Evolutionary conservation across 2,113 vertebrate genomes (phyloP), one percentile per base, ranked within the genome.

Genomic region (Macaca nemestrina): DNA sequence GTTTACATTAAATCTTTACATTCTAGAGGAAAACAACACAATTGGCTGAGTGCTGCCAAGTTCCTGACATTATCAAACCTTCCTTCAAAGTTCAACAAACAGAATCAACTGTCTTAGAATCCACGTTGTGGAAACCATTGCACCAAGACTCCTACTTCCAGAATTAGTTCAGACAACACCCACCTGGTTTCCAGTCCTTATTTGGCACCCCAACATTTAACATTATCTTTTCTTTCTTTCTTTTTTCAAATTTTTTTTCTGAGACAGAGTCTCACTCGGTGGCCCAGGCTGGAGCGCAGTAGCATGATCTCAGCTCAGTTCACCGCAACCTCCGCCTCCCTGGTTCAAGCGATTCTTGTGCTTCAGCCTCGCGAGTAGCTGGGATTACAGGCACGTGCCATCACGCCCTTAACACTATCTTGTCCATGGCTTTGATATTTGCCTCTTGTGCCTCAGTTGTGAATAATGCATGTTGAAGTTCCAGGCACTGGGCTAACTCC

Each of bases 1-100:
- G 45, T 94, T 72, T 32, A 14, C n/a, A 22, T 80, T 79, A 80
- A 90, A 78, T 95, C 45, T 90, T 94, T 94, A 64, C 6, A 48
- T 94, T 94, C 70, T 55, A 84, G 6, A 72, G n/a, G 40, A 35
- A 12, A 32, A 55, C 83, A 88, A 72, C 14, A 83, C 25, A 14
- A 55, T 38, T 25, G 90, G 14, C 76, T 88, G 83, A 83, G 38
- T 72, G n/a, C 67, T 86, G 30, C 57, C 35, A 78, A 84, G 14
- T 81, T 84, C 55, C 32, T 38, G 2, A 86, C 30, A 85, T 81
- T 45, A 59, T 72, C 81, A 96, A 90, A 80, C 50, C 38, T 73
- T 90, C 22, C 83, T 93, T 90, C 50, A 78, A 40, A 81, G 70
- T 70, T 84, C 81, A 95, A 85, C 64, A 68, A 83, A 67, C 16